phyloP scores from a whole-genome alignment of 2,888 invertebrate genomes.

The Mimumesa dahlbomi region DNA sequence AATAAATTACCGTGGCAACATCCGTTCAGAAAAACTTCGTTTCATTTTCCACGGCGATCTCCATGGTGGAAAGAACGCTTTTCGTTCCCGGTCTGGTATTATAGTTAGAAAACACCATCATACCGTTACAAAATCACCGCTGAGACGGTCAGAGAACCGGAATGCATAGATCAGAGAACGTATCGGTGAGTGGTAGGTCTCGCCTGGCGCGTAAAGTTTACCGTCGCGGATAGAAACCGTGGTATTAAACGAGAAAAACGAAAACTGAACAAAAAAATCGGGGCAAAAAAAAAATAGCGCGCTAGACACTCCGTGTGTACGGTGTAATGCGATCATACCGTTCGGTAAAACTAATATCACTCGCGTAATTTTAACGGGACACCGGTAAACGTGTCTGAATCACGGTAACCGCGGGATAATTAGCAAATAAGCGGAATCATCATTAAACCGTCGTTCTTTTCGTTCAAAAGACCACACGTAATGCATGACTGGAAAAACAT shows the following conservation, averaged over 20 bases:
- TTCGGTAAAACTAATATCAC: neutral
- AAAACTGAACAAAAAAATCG: neutral
- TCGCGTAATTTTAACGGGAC: conserved; percentile 11
- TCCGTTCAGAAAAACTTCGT: too few relatives aligned
- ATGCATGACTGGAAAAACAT: neutral
- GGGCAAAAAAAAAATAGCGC: neutral
- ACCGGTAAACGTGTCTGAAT: conserved; percentile 2
- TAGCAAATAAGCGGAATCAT: neutral
- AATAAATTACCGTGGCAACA: too few relatives aligned
- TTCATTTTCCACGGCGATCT: neutral
- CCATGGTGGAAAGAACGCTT: neutral
- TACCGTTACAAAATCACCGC: conserved; percentile 18
- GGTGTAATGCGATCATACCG: conserved; percentile 1
- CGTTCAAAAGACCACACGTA: too few relatives aligned
- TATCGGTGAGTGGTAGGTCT: neutral
- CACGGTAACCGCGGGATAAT: neutral
- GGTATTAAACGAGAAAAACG: neutral
- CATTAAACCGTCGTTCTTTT: conserved; percentile 5
- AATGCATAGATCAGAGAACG: conserved; percentile 6
- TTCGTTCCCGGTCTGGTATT: neutral
- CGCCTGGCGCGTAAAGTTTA: neutral
- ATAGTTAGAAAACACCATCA: neutral
- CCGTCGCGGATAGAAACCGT: neutral
- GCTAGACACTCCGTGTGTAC: too few relatives aligned
- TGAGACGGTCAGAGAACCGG: conserved; percentile 4